Evolutionary conservation across 2,113 vertebrate species (phyloP).

Genomic region (Capra hircus): DNA sequence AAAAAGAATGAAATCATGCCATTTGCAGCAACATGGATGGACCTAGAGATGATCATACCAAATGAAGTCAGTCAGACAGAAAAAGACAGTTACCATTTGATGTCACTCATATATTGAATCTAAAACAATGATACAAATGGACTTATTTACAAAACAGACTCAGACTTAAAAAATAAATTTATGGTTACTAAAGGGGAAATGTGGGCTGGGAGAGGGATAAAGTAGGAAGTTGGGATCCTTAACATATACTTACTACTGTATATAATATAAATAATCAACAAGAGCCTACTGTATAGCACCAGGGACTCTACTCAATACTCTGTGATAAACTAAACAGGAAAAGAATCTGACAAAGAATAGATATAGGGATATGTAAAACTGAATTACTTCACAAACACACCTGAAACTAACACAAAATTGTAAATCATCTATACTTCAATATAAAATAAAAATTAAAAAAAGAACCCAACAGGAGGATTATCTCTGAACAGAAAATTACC

Average conservation of each 20-base stretch:
- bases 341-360: not conserved
- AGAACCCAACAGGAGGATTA: not conserved
- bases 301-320: not conserved
- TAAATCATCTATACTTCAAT: not conserved
- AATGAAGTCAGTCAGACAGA: not conserved
- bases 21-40: not conserved
- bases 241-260: not conserved
- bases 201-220: not conserved
- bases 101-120: not conserved
- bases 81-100: not conserved
- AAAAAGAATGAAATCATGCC: not conserved
- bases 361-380: not conserved
- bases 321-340: not conserved
- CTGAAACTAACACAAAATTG: not conserved
- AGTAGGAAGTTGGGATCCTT: not conserved
- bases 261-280: not conserved
- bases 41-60: not conserved
- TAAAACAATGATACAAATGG: not conserved
- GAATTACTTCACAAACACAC: not conserved
- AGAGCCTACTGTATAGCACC: not conserved
- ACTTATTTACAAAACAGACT: not conserved
- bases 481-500: not conserved
- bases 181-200: not conserved
- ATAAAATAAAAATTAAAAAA: not conserved
- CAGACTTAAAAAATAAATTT: not conserved